Conservation (phyloP, 2,797 vertebrate genomes). For the Alca torda region DNA sequence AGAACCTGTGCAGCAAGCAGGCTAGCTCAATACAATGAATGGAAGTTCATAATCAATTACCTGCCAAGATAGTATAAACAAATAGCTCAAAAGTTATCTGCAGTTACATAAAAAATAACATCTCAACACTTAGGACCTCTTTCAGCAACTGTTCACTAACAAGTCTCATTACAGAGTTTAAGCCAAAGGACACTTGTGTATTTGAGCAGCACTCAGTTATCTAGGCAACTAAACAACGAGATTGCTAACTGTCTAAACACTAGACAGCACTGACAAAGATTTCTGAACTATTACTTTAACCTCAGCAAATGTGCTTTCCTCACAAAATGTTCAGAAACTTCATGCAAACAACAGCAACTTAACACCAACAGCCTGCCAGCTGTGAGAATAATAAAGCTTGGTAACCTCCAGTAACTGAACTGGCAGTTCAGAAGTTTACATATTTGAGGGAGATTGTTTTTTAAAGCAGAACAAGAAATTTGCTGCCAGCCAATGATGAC, state of each 20-base stretch:
- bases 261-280: not conserved
- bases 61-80: not conserved
- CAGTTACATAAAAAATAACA: not conserved
- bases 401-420: not conserved
- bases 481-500: not conserved
- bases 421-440: not conserved
- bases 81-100: not conserved
- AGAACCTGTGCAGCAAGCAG: not conserved
- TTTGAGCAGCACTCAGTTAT: not conserved
- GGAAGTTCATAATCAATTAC: not conserved
- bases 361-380: not conserved
- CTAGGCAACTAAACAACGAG: not conserved
- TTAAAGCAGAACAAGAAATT: slow-evolving; percentile 1
- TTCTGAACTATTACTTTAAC: not conserved
- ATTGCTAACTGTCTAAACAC: not conserved
- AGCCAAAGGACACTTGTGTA: not conserved
- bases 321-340: not conserved
- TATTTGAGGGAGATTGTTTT: not conserved
- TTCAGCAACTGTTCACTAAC: not conserved
- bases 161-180: not conserved
- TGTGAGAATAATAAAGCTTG: not conserved
- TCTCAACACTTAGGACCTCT: not conserved
- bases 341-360: not conserved
- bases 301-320: not conserved
- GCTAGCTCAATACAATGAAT: not conserved